A percentile compares a stretch with the other conserved stretches of the same genome.
Evolutionary conservation across 2,113 vertebrate genomes (phyloP).

Genomic region (Chaetorhynchus papuensis): DNA sequence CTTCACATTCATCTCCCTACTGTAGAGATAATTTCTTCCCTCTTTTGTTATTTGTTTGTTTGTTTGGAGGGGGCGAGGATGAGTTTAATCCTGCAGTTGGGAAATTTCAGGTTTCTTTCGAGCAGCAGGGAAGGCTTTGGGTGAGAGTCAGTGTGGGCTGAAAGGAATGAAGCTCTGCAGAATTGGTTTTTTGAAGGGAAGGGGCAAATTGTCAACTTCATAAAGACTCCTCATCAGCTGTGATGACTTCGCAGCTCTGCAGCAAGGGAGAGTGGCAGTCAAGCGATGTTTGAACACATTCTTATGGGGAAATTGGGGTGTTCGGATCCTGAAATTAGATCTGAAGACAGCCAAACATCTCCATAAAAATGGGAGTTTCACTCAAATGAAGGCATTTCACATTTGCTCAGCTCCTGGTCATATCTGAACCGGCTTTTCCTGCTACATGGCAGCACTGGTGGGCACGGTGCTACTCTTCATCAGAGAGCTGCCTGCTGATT

Average conservation of each 20-base stretch:
- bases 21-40: background rate
- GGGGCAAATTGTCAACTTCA: slow-evolving; percentile 43
- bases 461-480: background rate
- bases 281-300: slow-evolving; percentile 13
- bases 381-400: background rate
- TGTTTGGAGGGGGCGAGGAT: background rate
- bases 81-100: background rate
- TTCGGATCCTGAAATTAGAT: slow-evolving; percentile 33
- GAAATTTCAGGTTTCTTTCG: background rate
- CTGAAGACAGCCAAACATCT: background rate
- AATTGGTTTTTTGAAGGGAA: background rate
- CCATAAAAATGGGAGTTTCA: background rate
- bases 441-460: background rate
- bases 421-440: background rate
- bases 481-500: background rate
- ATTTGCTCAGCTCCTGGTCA: background rate
- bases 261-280: background rate
- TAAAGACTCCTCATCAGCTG: background rate
- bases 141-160: background rate
- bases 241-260: background rate
- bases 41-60: background rate
- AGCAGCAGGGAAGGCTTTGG: background rate
- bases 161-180: background rate
- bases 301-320: slow-evolving; percentile 1
- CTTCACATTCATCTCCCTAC: background rate